Evolutionary conservation across 2,113 vertebrate genomes (phyloP).

Genomic region (Hassar affinis): DNA sequence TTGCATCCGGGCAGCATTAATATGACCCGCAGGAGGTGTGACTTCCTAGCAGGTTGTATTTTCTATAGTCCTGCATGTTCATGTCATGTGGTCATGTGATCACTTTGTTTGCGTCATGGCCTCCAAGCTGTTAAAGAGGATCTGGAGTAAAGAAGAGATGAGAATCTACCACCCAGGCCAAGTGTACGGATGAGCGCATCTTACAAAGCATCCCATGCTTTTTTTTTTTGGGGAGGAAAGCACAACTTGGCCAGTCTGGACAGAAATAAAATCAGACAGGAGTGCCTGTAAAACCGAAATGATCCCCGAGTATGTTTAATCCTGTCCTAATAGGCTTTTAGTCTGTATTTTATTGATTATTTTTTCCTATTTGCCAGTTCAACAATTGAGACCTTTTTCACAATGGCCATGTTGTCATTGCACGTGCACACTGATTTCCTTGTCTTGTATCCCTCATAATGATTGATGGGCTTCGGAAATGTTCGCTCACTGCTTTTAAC

Average conservation of each 20-base stretch:
- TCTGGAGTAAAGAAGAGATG: not conserved
- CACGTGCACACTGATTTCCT: rapidly evolving
- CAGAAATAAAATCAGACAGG: not conserved
- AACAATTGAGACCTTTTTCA: not conserved
- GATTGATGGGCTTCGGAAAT: not conserved
- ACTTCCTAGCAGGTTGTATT: not conserved
- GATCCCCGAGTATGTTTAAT: not conserved
- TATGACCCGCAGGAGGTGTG: too few species aligned
- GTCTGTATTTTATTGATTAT: not conserved
- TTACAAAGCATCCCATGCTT: not conserved
- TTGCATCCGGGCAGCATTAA: not conserved
- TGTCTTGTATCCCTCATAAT: not conserved
- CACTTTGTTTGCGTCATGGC: not conserved
- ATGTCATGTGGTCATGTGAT: not conserved
- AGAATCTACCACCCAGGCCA: not conserved
- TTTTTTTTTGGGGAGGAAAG: not conserved
- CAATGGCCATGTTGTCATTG: not conserved
- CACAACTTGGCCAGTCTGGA: not conserved
- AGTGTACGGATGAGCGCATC: not conserved
- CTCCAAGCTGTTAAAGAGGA: not conserved
- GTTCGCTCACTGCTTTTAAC: too few species aligned
- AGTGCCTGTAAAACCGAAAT: not conserved
- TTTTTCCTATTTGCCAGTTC: not conserved
- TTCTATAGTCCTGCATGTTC: not conserved
- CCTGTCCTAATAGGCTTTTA: not conserved